Conservation (phyloP, 2,888 invertebrate genomes). For the Pseudanteris insignis region DNA sequence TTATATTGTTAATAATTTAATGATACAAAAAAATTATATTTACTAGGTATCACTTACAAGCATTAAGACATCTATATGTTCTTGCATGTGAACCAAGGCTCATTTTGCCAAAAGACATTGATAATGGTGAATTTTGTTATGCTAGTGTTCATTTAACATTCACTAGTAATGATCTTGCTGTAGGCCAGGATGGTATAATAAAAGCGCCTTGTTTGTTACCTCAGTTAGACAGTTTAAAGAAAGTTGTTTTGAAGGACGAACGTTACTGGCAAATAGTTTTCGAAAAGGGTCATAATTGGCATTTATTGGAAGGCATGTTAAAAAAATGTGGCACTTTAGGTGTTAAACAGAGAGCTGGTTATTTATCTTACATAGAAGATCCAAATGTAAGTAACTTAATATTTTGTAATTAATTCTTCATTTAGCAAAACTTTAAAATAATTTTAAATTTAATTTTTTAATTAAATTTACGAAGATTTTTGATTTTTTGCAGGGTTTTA, state of each 20-base stretch:
- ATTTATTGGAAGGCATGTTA: conserved; percentile 76
- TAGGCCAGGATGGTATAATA: conserved; percentile 70
- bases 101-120: conserved; percentile 86
- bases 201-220: conserved; percentile 89
- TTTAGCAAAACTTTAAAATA: no score
- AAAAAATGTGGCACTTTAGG: conserved; percentile 77
- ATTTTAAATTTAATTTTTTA: no score
- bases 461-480: no score
- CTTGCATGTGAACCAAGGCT: conserved; percentile 91
- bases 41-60: conserved; percentile 97
- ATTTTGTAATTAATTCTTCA: no score
- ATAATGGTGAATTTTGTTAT: conserved; percentile 82
- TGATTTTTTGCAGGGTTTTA: conserved; percentile 70
- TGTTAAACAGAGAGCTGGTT: conserved; percentile 90
- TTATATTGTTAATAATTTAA: no score
- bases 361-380: conserved; percentile 86
- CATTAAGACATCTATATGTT: conserved; percentile 95
- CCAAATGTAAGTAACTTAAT: conserved; percentile 70
- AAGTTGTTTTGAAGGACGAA: conserved; percentile 82
- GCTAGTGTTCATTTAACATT: conserved; percentile 73
- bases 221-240: conserved; percentile 77
- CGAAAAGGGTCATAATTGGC: conserved; percentile 84
- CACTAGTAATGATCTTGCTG: conserved; percentile 65
- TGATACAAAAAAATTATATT: no score
- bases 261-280: conserved; percentile 92